phyloP scores from a whole-genome alignment of 1,140 invertebrate genomes.

The Ectropis grisescens region DNA sequence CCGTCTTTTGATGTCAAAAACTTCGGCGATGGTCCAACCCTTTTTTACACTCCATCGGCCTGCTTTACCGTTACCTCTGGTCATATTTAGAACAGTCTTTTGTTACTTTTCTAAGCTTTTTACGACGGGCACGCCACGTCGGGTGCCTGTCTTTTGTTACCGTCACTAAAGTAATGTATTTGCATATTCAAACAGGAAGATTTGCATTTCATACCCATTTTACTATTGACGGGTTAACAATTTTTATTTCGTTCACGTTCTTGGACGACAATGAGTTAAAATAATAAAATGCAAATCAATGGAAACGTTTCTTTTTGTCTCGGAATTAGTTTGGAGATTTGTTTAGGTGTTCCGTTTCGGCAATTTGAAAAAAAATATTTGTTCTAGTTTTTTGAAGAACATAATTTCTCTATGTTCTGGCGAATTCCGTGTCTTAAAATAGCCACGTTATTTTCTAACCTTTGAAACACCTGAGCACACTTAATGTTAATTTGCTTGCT shows the following conservation, averaged over 20 bases:
- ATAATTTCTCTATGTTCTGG: too few relatives aligned
- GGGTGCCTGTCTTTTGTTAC: conserved; percentile 28
- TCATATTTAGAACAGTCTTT: conserved; percentile 47
- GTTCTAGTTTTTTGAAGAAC: too few relatives aligned
- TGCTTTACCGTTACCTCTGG: conserved; percentile 33
- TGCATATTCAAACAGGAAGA: conserved; percentile 49
- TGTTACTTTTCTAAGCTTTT: conserved; percentile 46
- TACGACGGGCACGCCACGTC: conserved; percentile 29
- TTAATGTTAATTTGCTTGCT: too few relatives aligned
- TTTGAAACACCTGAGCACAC: too few relatives aligned
- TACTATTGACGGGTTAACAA: conserved; percentile 28
- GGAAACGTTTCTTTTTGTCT: conserved; percentile 12
- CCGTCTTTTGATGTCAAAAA: conserved; percentile 29
- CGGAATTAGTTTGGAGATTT: too few relatives aligned
- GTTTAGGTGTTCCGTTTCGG: too few relatives aligned
- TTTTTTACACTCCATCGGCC: conserved; percentile 33
- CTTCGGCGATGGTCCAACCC: conserved; percentile 44
- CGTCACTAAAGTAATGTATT: conserved; percentile 30
- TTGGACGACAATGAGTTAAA: conserved; percentile 34
- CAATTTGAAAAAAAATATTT: too few relatives aligned
- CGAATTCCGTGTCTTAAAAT: too few relatives aligned
- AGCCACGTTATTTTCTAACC: too few relatives aligned
- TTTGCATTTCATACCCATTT: conserved; percentile 39
- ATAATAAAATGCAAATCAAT: conserved; percentile 52
- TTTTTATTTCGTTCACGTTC: conserved; percentile 21